These are phyloP conservation scores for Dicyrtoma fusca DNA, from an alignment of 2,888 invertebrate species.

Conservation along the genomic window DNA sequence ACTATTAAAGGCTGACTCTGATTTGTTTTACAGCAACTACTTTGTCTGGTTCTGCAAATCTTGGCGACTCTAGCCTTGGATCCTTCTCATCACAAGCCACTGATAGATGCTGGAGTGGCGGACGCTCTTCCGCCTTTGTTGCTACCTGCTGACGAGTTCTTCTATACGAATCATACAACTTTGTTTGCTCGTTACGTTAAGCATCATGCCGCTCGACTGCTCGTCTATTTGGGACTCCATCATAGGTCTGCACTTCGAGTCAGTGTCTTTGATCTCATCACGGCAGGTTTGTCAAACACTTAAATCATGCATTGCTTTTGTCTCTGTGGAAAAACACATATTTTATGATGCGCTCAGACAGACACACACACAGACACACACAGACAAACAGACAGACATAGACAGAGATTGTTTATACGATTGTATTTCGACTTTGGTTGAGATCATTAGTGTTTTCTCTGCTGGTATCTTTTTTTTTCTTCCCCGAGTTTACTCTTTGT, in stretches of 20 bases:
- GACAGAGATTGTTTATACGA: neutral
- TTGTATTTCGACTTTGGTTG: conserved; percentile 8
- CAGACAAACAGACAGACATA: neutral
- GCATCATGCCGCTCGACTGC: conserved; percentile 68
- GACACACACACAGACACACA: neutral
- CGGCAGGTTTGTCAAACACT: conserved; percentile 60
- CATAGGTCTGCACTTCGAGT: conserved; percentile 67
- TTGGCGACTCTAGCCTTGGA: conserved; percentile 66
- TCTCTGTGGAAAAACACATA: neutral
- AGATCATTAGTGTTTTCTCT: conserved; percentile 17
- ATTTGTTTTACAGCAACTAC: conserved; percentile 64
- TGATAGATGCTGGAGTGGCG: conserved; percentile 66
- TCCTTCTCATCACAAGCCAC: conserved; percentile 64
- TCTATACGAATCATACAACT: conserved; percentile 70
- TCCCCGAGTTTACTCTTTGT: neutral
- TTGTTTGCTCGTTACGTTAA: conserved; percentile 68
- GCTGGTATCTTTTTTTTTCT: neutral
- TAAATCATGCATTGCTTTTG: neutral
- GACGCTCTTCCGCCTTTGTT: conserved; percentile 68
- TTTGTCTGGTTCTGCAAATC: conserved; percentile 67
- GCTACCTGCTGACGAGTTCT: conserved; percentile 70
- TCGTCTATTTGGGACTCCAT: conserved; percentile 68
- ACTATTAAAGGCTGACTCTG: neutral
- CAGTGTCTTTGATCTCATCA: conserved; percentile 65
- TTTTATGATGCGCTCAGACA: neutral